Evolutionary conservation across 2,113 vertebrate genomes (phyloP).

Genomic region (Galbula dea): DNA sequence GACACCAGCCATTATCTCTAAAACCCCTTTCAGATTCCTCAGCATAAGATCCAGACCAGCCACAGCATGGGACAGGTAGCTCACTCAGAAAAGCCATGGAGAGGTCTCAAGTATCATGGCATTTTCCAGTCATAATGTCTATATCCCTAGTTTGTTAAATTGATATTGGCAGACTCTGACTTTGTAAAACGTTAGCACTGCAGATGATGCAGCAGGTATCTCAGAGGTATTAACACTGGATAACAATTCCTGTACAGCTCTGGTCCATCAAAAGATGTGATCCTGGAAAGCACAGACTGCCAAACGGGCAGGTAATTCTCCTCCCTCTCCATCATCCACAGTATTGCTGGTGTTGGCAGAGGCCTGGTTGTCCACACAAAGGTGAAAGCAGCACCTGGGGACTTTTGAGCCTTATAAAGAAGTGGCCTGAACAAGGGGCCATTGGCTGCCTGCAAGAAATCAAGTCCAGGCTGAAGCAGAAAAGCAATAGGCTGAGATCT

Average conservation of each 20-base stretch:
- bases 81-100: rapidly evolving
- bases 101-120: background rate
- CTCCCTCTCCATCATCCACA: background rate
- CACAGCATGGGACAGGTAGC: background rate
- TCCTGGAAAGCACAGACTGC: background rate
- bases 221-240: background rate
- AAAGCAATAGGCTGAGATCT: background rate
- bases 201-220: background rate
- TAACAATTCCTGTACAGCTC: background rate
- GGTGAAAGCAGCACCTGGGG: background rate
- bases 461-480: background rate
- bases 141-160: background rate
- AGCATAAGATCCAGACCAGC: background rate
- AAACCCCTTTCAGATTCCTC: background rate
- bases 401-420: background rate
- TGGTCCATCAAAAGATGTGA: background rate
- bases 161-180: background rate
- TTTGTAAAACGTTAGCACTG: background rate
- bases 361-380: background rate
- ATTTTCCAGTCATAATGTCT: background rate
- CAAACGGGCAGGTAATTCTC: background rate
- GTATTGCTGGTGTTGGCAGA: background rate
- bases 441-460: background rate
- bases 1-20: background rate
- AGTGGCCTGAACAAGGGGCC: background rate